Evolutionary conservation across 2,888 invertebrate genomes (phyloP), one percentile per base, ranked within the genome.

Genomic region (Podabrus alpinus): DNA sequence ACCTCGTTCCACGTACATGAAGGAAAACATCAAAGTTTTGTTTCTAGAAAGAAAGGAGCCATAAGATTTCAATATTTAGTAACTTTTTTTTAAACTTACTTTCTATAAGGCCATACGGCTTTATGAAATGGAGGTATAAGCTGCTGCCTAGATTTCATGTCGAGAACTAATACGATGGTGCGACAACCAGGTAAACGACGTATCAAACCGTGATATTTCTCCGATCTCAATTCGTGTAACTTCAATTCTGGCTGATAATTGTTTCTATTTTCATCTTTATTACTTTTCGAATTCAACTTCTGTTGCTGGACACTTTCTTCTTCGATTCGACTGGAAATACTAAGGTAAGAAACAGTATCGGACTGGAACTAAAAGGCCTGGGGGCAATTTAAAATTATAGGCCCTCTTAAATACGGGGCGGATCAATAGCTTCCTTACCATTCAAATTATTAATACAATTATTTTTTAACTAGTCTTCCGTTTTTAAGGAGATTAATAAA

Each of bases 1-100:
- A 84, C 97, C 96, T 80, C 97, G 94, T 86, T 98, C 98, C 83
- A 99, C 92, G 82, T 95, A 92, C 89, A 99, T 92, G 86, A 95
- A 97, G 21, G 96, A 95, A 90, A 99, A 99, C 89, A 97, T 92
- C 75, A 99, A 91, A 0, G 97, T 98, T 88, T 98, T 98, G 89
- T 98, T 98, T 87, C 97, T 97, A 85, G 15, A 88, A 86, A 75
- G 77, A 74, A 71, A 9, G 0, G 5, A 11, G 15, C n/a, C 13
- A 9, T 61, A 66, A 24, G 16, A 70, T 67, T 60, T 29, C 3
- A 19, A 2, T 29, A 9, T 45, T 59, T 13, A 59, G 1, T n/a
- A 15, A 69, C 1, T 15, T 68, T 45, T 45, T 45, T 1, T n/a
- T 7, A 45, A n/a, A 45, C 91, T 88, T 86, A 97, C 97, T 95